A percentile compares a stretch with the other conserved stretches of the same genome.
Conservation (phyloP, 2,888 invertebrate species). For the Aphidius colemani region DNA sequence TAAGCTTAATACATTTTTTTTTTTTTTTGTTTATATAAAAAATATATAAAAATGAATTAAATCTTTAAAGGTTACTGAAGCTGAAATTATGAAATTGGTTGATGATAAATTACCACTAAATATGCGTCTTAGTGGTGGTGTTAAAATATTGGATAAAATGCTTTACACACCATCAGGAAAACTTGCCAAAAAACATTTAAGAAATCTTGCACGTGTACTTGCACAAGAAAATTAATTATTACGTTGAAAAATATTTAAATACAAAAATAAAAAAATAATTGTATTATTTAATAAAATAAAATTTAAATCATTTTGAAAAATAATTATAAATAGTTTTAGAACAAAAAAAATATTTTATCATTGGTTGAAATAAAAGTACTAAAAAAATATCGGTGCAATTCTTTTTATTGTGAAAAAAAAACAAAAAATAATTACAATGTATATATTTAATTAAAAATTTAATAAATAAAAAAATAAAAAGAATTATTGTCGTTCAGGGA, state of each 20-base stretch:
- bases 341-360: background rate
- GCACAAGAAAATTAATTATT: slow-evolving; percentile 3
- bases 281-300: background rate
- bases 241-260: too few species aligned
- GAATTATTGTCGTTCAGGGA: slow-evolving; percentile 32
- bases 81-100: slow-evolving; percentile 44
- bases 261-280: background rate
- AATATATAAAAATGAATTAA: background rate
- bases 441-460: background rate
- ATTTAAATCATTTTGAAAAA: background rate
- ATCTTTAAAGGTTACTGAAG: slow-evolving; percentile 43
- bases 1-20: too few species aligned
- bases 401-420: background rate
- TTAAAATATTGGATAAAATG: slow-evolving; percentile 44
- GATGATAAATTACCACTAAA: slow-evolving; percentile 37
- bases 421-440: background rate
- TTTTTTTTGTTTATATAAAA: slow-evolving; percentile 2
- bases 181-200: slow-evolving; percentile 39
- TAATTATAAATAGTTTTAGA: background rate
- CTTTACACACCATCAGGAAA: slow-evolving; percentile 44
- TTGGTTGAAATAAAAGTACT: background rate
- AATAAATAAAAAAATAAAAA: background rate
- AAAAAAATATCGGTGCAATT: background rate
- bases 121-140: slow-evolving; percentile 46
- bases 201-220: slow-evolving; percentile 35